phyloP scores from a whole-genome alignment of 2,888 invertebrate genomes.

The Gastracanthus pulcherrimus region DNA sequence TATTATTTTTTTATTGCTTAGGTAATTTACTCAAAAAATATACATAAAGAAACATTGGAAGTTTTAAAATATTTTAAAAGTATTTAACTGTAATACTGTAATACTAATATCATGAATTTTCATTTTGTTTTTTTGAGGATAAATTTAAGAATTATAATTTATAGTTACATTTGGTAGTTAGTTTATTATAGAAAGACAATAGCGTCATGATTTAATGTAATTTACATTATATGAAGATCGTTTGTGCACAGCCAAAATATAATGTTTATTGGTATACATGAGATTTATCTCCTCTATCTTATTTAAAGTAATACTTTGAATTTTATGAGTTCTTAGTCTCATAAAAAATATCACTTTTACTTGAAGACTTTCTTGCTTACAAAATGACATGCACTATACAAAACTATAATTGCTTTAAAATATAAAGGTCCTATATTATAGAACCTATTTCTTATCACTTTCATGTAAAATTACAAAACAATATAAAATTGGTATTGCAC shows the following conservation, averaged over 20 bases:
- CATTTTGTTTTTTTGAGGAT: no score
- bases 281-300: not conserved
- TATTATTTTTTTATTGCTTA: no score
- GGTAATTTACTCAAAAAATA: no score
- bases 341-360: slow-evolving; percentile 7
- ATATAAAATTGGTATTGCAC: slow-evolving; percentile 27
- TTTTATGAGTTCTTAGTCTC: not conserved
- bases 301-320: not conserved
- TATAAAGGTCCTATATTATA: not conserved
- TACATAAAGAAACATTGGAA: no score
- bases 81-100: no score
- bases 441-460: slow-evolving; percentile 4
- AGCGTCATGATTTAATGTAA: not conserved
- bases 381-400: slow-evolving; percentile 1
- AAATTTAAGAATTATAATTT: no score
- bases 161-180: not conserved
- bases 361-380: not conserved
- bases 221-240: not conserved
- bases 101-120: no score
- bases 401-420: not conserved
- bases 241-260: slow-evolving; percentile 2
- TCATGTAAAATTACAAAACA: slow-evolving; percentile 29
- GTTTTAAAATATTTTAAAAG: no score
- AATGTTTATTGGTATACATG: not conserved
- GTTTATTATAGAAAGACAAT: not conserved